Conservation (phyloP, 1,140 invertebrate genomes). For the Helicoverpa armigera region DNA sequence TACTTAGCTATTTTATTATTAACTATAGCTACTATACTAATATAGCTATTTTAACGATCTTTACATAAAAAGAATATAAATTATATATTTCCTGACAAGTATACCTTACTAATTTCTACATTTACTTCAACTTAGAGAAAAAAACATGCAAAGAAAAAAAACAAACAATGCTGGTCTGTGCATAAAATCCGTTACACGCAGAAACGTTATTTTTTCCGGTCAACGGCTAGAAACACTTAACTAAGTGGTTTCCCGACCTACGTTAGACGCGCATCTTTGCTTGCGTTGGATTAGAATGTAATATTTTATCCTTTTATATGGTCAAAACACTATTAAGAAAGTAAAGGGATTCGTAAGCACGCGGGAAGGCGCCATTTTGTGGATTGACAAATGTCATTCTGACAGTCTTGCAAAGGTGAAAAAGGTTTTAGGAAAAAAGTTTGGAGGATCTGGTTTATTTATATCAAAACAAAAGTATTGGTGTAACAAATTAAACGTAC, state of each 20-base stretch:
- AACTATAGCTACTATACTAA: too few species aligned
- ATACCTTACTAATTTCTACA: too few species aligned
- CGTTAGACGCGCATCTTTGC: not conserved
- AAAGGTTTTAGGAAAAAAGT: too few species aligned
- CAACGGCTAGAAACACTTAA: conserved; percentile 30
- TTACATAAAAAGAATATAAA: too few species aligned
- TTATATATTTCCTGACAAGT: too few species aligned
- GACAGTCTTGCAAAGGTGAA: too few species aligned
- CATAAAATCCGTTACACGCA: conserved; percentile 2
- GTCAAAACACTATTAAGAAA: not conserved
- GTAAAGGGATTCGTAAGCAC: not conserved
- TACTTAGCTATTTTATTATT: too few species aligned
- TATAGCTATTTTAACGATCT: too few species aligned
- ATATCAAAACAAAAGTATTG: too few species aligned
- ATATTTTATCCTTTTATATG: not conserved
- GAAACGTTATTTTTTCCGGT: conserved; percentile 48
- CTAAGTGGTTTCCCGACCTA: conserved; percentile 35
- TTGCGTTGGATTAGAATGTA: conserved; percentile 15
- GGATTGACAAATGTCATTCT: not conserved
- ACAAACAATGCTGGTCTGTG: not conserved
- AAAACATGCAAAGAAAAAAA: not conserved
- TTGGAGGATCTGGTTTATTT: too few species aligned
- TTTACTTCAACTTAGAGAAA: too few species aligned
- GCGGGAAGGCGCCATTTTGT: conserved; percentile 4
- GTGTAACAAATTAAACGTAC: too few species aligned